These are phyloP conservation scores for Petrocephalus sullivani DNA, from an alignment of 2,797 vertebrate genomes.

Conservation along the genomic window DNA sequence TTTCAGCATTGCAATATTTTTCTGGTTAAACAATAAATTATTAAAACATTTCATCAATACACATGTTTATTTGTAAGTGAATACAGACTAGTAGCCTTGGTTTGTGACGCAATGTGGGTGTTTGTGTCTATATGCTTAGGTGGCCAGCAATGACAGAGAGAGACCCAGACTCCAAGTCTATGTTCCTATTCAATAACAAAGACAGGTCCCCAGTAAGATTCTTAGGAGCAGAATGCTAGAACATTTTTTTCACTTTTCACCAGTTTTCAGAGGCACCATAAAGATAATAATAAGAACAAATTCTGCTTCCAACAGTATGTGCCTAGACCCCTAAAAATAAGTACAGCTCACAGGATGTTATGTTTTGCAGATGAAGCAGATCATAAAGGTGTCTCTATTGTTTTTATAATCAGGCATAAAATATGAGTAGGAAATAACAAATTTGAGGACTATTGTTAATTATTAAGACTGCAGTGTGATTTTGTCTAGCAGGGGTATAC, in stretches of 20 bases:
- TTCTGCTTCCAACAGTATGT: background rate
- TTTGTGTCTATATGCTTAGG: constrained; percentile 41
- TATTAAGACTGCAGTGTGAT: background rate
- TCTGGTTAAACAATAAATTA: background rate
- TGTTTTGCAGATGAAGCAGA: background rate
- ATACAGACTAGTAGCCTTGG: background rate
- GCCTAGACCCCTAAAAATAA: background rate
- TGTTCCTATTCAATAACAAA: constrained; percentile 51
- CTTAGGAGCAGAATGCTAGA: background rate
- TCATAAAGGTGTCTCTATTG: background rate
- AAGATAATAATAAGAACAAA: background rate
- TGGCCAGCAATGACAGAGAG: constrained; percentile 64
- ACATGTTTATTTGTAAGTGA: background rate
- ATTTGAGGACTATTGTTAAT: background rate
- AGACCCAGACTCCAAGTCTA: constrained; percentile 55
- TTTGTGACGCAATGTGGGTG: background rate
- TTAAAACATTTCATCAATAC: background rate
- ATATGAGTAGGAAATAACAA: background rate
- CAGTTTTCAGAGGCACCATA: background rate
- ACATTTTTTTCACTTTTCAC: background rate
- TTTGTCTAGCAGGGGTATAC: background rate
- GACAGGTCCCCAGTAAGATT: constrained; percentile 55
- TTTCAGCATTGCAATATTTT: background rate
- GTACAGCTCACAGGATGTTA: constrained; percentile 1
- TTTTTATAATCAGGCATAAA: background rate